phyloP scores from a whole-genome alignment of 2,888 invertebrate genomes.

The Boloria euphrosyne region DNA sequence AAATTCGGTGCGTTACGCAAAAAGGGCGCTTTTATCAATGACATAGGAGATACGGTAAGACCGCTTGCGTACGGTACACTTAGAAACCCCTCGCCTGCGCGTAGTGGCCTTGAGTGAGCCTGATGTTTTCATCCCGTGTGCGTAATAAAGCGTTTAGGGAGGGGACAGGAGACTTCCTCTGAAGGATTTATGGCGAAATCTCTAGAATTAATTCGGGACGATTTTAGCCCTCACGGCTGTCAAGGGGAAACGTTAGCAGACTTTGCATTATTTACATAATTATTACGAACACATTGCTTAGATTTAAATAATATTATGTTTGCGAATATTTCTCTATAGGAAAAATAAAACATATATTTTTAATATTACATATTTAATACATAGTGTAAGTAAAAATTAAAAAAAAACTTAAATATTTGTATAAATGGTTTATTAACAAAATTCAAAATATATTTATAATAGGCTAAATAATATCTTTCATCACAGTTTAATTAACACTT shows the following conservation, averaged over 20 bases:
- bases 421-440: too few relatives aligned
- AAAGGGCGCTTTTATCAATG: conserved; percentile 78
- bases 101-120: conserved; percentile 75
- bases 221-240: conserved; percentile 59
- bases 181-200: conserved; percentile 77
- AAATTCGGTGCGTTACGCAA: conserved; percentile 65
- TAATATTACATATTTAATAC: too few relatives aligned
- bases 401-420: too few relatives aligned
- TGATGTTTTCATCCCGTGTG: conserved; percentile 79
- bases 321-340: neutral
- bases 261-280: conserved; percentile 53
- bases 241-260: conserved; percentile 48
- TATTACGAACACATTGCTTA: conserved; percentile 24
- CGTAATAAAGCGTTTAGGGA: conserved; percentile 79
- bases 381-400: too few relatives aligned
- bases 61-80: conserved; percentile 42
- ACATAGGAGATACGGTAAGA: conserved; percentile 63
- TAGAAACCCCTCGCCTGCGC: conserved; percentile 53
- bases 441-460: too few relatives aligned
- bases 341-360: neutral
- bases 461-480: neutral
- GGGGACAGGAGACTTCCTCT: conserved; percentile 74
- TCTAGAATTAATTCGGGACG: conserved; percentile 73
- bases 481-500: neutral
- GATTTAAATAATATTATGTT: conserved; percentile 30